Evolutionary conservation across 2,797 vertebrate genomes (phyloP).

Genomic region (Poeciliopsis presidionis): DNA sequence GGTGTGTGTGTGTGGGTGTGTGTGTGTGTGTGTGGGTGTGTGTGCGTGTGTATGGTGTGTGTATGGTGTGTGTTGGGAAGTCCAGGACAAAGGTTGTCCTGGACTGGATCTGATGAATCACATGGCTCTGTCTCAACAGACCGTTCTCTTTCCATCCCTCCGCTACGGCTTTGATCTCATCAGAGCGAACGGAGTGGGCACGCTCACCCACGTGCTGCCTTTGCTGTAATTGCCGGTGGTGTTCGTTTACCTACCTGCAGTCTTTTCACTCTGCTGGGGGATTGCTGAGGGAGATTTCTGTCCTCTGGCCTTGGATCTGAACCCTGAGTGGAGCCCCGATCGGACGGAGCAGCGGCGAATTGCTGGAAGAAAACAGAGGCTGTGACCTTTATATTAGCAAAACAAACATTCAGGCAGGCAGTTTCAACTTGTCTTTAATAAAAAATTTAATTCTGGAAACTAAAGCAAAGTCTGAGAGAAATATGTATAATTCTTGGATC

Average conservation of each 20-base stretch:
- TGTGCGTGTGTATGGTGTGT: conserved; percentile 21
- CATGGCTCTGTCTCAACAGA: conserved; percentile 68
- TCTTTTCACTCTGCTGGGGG: conserved; percentile 47
- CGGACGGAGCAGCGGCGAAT: conserved; percentile 26
- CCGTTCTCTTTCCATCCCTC: conserved; percentile 56
- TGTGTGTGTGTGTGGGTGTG: conserved; percentile 22
- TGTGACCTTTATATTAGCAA: background rate
- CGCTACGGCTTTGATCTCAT: conserved; percentile 70
- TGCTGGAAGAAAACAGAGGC: conserved; percentile 51
- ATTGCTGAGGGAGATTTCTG: conserved; percentile 44
- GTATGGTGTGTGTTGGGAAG: conserved; percentile 52
- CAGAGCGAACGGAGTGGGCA: conserved; percentile 46
- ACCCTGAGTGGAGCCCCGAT: conserved; percentile 32
- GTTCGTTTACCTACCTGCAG: conserved; percentile 61
- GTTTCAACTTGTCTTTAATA: background rate
- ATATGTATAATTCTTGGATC: background rate
- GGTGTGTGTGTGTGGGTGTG: conserved; percentile 43
- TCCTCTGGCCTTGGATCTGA: conserved; percentile 50
- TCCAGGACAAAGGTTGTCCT: conserved; percentile 72
- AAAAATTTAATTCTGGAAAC: background rate
- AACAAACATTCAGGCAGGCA: conserved; percentile 6
- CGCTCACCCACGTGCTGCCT: conserved; percentile 46
- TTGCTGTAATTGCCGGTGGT: conserved; percentile 42
- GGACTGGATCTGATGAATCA: conserved; percentile 69
- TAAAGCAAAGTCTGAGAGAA: background rate